Evolutionary conservation across 1,140 invertebrate genomes (phyloP).

Genomic region (Cryptotermes secundus): DNA sequence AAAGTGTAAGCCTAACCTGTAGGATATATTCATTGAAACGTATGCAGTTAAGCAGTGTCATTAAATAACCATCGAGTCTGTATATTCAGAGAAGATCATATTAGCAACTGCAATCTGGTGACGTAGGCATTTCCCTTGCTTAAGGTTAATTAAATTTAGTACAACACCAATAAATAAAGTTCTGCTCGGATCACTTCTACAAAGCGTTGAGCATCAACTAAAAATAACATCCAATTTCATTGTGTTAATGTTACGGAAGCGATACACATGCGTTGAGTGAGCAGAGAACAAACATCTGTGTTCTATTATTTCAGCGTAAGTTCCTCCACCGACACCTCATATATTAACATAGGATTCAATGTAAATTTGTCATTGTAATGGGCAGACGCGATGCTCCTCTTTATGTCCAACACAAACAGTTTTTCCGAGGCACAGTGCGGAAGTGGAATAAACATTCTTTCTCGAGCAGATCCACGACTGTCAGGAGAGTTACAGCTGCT

Average conservation of each 20-base stretch:
- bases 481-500: too few relatives aligned
- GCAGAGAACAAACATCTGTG: neutral
- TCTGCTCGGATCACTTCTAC: neutral
- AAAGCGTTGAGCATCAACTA: neutral
- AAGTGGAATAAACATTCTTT: neutral
- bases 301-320: neutral
- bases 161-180: conserved; percentile 2
- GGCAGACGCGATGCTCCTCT: neutral
- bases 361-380: conserved; percentile 14
- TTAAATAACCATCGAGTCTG: too few relatives aligned
- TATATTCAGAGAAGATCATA: too few relatives aligned
- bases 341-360: conserved; percentile 6
- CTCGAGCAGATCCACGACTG: too few relatives aligned
- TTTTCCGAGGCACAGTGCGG: neutral
- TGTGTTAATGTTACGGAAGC: neutral
- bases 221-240: neutral
- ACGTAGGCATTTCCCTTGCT: too few relatives aligned
- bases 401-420: neutral
- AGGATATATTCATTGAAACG: too few relatives aligned
- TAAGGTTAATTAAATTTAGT: neutral
- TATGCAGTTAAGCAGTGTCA: too few relatives aligned
- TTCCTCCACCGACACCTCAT: neutral
- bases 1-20: too few relatives aligned
- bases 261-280: neutral
- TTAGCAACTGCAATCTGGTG: too few relatives aligned